Percentiles rank a stretch among this genome's conserved stretches.
Conservation (phyloP, 2,888 invertebrate species). For the Bombyx huttoni region DNA sequence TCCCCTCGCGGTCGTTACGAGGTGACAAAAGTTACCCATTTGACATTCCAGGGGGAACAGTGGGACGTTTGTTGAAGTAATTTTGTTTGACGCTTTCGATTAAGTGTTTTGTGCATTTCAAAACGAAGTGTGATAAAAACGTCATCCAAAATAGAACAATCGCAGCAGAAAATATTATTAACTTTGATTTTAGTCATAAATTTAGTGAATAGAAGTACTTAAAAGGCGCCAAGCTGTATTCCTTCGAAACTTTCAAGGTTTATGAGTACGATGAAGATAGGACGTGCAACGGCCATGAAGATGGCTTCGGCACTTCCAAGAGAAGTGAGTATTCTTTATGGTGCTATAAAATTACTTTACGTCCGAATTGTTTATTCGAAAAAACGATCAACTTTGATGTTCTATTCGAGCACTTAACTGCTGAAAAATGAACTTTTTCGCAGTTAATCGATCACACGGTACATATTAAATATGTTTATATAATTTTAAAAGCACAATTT, state of each 20-base stretch:
- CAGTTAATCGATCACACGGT: neutral
- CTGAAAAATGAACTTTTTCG: neutral
- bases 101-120: conserved; percentile 2
- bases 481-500: neutral
- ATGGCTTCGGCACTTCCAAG: conserved; percentile 53
- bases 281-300: conserved; percentile 53
- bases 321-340: conserved; percentile 48
- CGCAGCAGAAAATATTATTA: neutral
- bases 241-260: conserved; percentile 67
- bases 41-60: conserved; percentile 10
- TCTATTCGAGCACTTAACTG: conserved; percentile 4
- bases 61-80: conserved; percentile 13
- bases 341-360: conserved; percentile 20
- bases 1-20: conserved; percentile 15
- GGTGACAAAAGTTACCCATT: conserved; percentile 19
- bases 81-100: conserved; percentile 8
- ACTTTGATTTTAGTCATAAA: neutral
- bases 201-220: conserved; percentile 9
- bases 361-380: conserved; percentile 18
- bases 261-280: conserved; percentile 65
- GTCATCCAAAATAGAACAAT: neutral
- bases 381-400: conserved; percentile 13
- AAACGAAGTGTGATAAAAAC: neutral
- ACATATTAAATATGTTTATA: neutral
- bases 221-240: conserved; percentile 67